Base-by-base conservation (phyloP, 2,888 invertebrate species). In the Gymnocheta viridis region DNA sequence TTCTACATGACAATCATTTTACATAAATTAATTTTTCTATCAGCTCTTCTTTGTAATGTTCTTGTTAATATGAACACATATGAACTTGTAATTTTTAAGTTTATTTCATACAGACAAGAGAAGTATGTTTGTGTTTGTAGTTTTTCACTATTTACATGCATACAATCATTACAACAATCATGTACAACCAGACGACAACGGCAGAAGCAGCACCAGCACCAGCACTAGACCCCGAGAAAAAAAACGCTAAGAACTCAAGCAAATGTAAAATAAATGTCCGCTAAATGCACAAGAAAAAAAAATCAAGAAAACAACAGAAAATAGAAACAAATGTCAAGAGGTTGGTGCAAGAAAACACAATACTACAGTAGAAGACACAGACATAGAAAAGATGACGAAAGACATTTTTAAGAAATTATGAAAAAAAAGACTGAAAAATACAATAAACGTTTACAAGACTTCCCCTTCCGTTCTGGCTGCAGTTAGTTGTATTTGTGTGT, bases 251-350 rank as follows among this genome's bases (percentile, higher is more conserved):
- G 58, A 49, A 54, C 72, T 56, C 41, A 80, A 72, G 72, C 72
- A 80, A 79, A 85, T 79, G 62, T 67, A 69, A 78, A 76, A 73
- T 70, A 78, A 77, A 81, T 80, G 85, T 78, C 82, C 83, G 85
- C 82, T 74, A 81, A 74, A 86, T 70, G 70, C 56, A 73, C 58
- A 67, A 69, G 49, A 79, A 62, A 76, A 78, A 83, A 35, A 44
- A 41, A 62, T 1, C 29, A 76, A 22, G 35, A 72, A 76, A 56
- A 67, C 64, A 51, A 41, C 9, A 67, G 35, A 38, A 81, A 54
- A 80, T n/a, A n/a, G n/a, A 51, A 83, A 66, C 66, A 78, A 84
- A 84, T 74, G 85, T 85, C 82, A 79, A 86, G 69, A 82, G 76
- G 77, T 73, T 85, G 62, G 0, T 58, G 58, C 29, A 60, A 62